phyloP scores from a whole-genome alignment of 2,797 vertebrate species.

The Podarcis siculus region DNA sequence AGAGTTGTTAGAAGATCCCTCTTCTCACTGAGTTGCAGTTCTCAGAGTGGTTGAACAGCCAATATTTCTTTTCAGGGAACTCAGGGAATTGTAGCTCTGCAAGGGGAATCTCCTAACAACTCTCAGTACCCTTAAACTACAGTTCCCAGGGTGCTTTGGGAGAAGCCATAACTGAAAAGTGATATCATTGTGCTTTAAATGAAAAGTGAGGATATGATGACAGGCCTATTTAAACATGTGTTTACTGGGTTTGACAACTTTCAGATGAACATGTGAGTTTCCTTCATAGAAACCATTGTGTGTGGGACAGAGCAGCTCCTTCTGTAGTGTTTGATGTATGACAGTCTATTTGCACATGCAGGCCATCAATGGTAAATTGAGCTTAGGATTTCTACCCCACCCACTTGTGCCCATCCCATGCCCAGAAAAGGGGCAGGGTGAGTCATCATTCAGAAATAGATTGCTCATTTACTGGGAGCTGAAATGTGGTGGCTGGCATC shows the following conservation, averaged over 20 bases:
- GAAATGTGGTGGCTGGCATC: not conserved
- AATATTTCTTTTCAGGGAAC: no score
- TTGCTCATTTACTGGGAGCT: not conserved
- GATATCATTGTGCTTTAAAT: no score
- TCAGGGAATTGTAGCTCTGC: no score
- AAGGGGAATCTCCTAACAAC: no score
- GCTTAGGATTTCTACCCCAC: not conserved
- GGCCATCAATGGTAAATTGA: not conserved
- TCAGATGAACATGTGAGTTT: not conserved
- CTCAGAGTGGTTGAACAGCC: no score
- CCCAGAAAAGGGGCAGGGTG: not conserved
- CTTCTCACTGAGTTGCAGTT: no score
- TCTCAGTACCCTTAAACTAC: no score
- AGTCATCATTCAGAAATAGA: constrained; percentile 10
- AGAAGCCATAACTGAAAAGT: no score
- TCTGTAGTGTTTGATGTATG: not conserved
- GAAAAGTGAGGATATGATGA: not conserved
- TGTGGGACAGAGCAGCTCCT: not conserved
- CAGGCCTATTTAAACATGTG: not conserved
- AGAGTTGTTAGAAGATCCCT: no score
- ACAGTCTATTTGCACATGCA: not conserved
- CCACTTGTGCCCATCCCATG: not conserved
- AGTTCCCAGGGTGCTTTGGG: no score
- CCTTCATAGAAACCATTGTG: not conserved
- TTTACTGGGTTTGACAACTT: not conserved